phyloP scores from a whole-genome alignment of 1,140 invertebrate genomes.

The Halyomorpha halys region DNA sequence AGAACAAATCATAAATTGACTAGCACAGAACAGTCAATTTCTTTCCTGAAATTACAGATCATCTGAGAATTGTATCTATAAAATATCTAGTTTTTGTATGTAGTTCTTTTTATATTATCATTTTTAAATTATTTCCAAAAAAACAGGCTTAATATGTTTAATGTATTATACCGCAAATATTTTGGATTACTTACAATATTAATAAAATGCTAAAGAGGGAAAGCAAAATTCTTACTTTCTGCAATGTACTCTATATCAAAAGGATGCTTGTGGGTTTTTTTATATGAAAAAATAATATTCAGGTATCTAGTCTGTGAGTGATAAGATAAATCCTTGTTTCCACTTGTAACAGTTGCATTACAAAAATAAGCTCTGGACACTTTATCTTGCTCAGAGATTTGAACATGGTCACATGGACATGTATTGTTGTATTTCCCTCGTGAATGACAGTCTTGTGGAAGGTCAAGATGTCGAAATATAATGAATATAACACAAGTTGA shows the following conservation, averaged over 20 bases:
- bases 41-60: too few relatives aligned
- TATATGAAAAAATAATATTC: conserved; percentile 51
- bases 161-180: background rate
- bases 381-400: conserved; percentile 55
- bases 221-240: conserved; percentile 43
- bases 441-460: conserved; percentile 37
- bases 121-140: too few relatives aligned
- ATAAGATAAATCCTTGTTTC: conserved; percentile 38
- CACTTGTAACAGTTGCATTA: conserved; percentile 25
- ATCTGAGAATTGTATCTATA: too few relatives aligned
- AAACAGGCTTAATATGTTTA: background rate
- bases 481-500: conserved; percentile 56
- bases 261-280: conserved; percentile 48
- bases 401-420: conserved; percentile 54
- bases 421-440: conserved; percentile 24
- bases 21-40: too few relatives aligned
- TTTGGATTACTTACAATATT: background rate
- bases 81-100: too few relatives aligned
- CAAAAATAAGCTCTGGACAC: conserved; percentile 51
- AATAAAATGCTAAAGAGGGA: conserved; percentile 3
- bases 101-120: too few relatives aligned
- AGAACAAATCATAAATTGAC: too few relatives aligned
- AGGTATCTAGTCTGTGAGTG: conserved; percentile 51
- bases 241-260: conserved; percentile 54
- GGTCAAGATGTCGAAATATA: conserved; percentile 43